phyloP scores from a whole-genome alignment of 1,140 invertebrate genomes.

The Stenopsyche tienmushanensis region DNA sequence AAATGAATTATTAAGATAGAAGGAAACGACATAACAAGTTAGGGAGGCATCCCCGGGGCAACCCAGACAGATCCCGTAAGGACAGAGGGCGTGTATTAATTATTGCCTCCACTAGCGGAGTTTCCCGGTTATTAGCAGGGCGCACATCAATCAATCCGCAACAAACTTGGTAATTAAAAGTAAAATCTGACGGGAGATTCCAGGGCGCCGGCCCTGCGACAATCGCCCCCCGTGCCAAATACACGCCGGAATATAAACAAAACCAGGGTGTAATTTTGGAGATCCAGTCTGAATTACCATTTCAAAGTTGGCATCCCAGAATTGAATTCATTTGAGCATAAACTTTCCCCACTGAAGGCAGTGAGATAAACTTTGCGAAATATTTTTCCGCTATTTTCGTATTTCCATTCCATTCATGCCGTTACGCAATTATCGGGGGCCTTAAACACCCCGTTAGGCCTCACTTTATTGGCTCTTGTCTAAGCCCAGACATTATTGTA shows the following conservation, averaged over 20 bases:
- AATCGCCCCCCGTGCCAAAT: neutral
- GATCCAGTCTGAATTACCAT: constrained; percentile 26
- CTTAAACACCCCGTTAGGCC: constrained; percentile 7
- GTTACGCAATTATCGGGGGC: constrained; percentile 8
- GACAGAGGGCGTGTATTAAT: constrained; percentile 16
- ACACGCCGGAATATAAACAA: neutral
- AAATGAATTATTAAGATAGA: constrained; percentile 32
- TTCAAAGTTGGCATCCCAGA: constrained; percentile 16
- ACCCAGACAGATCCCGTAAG: neutral
- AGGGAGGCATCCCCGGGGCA: neutral
- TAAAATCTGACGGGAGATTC: constrained; percentile 1
- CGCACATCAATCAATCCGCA: constrained; percentile 22
- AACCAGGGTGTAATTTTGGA: constrained; percentile 3
- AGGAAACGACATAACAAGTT: constrained; percentile 28
- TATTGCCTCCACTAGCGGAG: constrained; percentile 24
- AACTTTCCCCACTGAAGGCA: constrained; percentile 6
- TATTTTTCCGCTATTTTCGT: constrained; percentile 26
- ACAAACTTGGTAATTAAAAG: constrained; percentile 25
- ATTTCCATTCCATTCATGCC: neutral
- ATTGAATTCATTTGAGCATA: constrained; percentile 24
- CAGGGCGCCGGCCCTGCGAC: neutral
- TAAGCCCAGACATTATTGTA: too few species aligned
- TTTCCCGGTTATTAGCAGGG: neutral
- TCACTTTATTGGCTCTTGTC: neutral
- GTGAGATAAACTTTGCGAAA: constrained; percentile 7